phyloP scores from a whole-genome alignment of 2,888 invertebrate species.

The Luperina nickerlii region DNA sequence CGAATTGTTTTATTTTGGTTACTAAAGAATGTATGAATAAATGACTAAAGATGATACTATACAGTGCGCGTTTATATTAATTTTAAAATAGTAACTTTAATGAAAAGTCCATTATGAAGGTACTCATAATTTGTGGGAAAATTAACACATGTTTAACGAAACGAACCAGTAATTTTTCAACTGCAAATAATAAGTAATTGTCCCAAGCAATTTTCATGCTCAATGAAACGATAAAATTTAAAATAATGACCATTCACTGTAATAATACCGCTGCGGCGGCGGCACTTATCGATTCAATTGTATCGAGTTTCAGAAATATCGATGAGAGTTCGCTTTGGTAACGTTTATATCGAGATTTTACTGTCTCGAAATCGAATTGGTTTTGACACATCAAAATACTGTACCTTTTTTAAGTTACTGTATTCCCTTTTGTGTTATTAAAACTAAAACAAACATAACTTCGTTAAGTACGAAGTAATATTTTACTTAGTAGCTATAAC shows the following conservation, averaged over 20 bases:
- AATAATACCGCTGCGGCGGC: slow-evolving; percentile 24
- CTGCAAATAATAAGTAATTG: slow-evolving; percentile 49
- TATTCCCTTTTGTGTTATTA: neutral
- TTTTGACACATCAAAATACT: neutral
- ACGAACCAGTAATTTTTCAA: slow-evolving; percentile 8
- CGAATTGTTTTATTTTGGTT: neutral
- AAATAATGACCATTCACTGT: slow-evolving; percentile 49
- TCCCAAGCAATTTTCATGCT: slow-evolving; percentile 38
- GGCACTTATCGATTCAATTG: slow-evolving; percentile 40
- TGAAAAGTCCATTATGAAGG: neutral
- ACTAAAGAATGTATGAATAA: neutral
- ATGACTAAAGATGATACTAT: neutral
- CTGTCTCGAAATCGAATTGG: slow-evolving; percentile 3
- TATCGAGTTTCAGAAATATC: slow-evolving; percentile 38
- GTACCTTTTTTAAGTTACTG: no score
- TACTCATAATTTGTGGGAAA: neutral
- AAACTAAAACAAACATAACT: neutral
- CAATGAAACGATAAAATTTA: slow-evolving; percentile 41
- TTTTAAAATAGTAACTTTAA: neutral
- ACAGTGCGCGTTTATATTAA: neutral
- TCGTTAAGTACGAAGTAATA: slow-evolving; percentile 20
- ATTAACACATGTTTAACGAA: neutral
- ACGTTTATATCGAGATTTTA: slow-evolving; percentile 12
- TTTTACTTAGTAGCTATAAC: slow-evolving; percentile 47
- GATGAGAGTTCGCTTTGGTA: slow-evolving; percentile 5